Conservation (phyloP, 1,140 invertebrate genomes). For the Drosophila sproati region DNA sequence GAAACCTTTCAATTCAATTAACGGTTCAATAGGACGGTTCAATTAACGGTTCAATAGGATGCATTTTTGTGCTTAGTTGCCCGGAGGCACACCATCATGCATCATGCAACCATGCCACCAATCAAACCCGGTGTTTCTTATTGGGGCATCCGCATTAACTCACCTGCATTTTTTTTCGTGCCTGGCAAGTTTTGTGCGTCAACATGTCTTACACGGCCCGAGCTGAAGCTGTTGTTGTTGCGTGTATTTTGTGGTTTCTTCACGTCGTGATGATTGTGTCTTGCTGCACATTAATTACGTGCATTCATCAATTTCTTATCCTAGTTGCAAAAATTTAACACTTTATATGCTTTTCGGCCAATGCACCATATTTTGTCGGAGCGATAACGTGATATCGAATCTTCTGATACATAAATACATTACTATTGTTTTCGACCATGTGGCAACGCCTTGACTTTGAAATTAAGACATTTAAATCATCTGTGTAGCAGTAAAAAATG, state of each 20-base stretch:
- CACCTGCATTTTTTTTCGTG: conserved; percentile 89
- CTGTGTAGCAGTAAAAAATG: not conserved
- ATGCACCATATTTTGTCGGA: conserved; percentile 26
- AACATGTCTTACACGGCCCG: conserved; percentile 72
- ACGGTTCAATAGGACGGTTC: not conserved
- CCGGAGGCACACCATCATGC: not conserved
- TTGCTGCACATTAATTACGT: conserved; percentile 46
- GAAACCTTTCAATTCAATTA: conserved; percentile 12
- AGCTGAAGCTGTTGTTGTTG: conserved; percentile 39
- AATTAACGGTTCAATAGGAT: not conserved
- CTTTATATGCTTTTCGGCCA: conserved; percentile 48
- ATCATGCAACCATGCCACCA: not conserved
- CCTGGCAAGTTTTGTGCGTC: conserved; percentile 85
- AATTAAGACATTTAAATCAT: not conserved
- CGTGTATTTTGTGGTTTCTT: conserved; percentile 49
- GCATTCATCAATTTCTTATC: conserved; percentile 46
- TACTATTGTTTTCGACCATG: not conserved
- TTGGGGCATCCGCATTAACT: conserved; percentile 31
- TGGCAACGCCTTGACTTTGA: conserved; percentile 18
- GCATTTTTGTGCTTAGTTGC: not conserved
- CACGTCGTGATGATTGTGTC: conserved; percentile 36
- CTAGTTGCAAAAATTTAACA: conserved; percentile 51
- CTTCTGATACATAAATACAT: conserved; percentile 1
- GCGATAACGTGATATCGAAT: conserved; percentile 39
- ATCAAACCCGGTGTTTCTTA: conserved; percentile 45